A percentile compares a stretch with the other conserved stretches of the same genome.
These are phyloP conservation scores for Aproaerema taeniolella DNA, from an alignment of 2,888 invertebrate genomes.

Conservation along the genomic window DNA sequence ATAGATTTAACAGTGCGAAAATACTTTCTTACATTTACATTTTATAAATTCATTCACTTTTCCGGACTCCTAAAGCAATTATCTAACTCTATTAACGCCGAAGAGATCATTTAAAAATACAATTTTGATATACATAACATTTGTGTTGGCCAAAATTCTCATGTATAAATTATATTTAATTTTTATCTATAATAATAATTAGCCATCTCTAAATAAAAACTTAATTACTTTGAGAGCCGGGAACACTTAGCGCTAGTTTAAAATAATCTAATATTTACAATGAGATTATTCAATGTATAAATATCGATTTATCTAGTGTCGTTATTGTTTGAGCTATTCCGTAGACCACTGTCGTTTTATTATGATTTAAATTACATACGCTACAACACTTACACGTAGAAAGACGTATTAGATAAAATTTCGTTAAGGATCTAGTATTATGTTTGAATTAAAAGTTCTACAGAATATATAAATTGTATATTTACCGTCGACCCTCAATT, in stretches of 20 bases:
- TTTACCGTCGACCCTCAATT: too few species aligned
- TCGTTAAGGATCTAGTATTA: not conserved
- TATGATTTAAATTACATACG: not conserved
- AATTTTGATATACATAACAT: slow-evolving; percentile 72
- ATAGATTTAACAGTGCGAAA: slow-evolving; percentile 73
- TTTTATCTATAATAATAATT: slow-evolving; percentile 45
- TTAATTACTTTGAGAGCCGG: slow-evolving; percentile 77
- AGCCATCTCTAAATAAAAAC: slow-evolving; percentile 62
- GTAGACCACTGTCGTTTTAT: slow-evolving; percentile 11
- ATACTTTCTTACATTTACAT: slow-evolving; percentile 67
- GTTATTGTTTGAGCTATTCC: slow-evolving; percentile 70
- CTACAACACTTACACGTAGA: not conserved
- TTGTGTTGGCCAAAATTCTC: slow-evolving; percentile 71
- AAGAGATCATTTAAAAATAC: slow-evolving; percentile 77
- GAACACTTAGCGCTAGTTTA: slow-evolving; percentile 64
- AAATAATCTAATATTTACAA: slow-evolving; percentile 68
- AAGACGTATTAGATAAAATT: not conserved
- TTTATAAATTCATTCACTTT: slow-evolving; percentile 72
- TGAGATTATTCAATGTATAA: slow-evolving; percentile 67
- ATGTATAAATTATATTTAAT: slow-evolving; percentile 59
- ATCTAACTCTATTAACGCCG: slow-evolving; percentile 62
- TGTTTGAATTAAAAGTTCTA: slow-evolving; percentile 26
- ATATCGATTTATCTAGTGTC: slow-evolving; percentile 72
- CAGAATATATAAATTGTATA: slow-evolving; percentile 26
- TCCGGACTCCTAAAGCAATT: slow-evolving; percentile 76